A percentile compares a stretch with the other conserved stretches of the same genome.
These are phyloP conservation scores for Eunapius fragilis DNA, from an alignment of 37 sponge, comb jelly and placozoan species.

Conservation along the genomic window DNA sequence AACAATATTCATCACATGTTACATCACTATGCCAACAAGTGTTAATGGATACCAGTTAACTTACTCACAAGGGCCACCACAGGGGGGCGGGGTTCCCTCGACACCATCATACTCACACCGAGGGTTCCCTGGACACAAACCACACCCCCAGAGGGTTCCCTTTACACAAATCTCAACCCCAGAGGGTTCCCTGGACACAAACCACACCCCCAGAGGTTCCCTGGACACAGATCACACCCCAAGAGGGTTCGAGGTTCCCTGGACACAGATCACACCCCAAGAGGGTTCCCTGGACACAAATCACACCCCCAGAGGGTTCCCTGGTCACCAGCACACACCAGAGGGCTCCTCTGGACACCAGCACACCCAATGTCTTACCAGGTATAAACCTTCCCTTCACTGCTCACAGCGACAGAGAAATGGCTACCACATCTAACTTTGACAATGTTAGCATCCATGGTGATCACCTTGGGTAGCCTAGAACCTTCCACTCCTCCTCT, in stretches of 20 bases:
- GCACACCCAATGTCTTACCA: constrained; percentile 49
- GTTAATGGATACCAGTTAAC: no score
- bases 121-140: neutral
- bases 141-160: neutral
- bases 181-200: neutral
- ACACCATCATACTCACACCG: neutral
- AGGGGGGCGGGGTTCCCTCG: no score
- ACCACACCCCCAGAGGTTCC: neutral
- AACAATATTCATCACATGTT: neutral
- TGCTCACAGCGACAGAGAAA: constrained; percentile 77
- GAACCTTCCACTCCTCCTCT: constrained; percentile 57
- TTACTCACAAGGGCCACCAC: no score
- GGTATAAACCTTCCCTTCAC: constrained; percentile 74
- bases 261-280: neutral
- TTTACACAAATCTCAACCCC: neutral
- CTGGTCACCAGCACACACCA: neutral
- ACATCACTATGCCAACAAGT: no score
- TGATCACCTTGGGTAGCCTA: constrained; percentile 55
- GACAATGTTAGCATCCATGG: constrained; percentile 17
- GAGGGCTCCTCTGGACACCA: neutral
- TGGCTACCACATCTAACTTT: constrained; percentile 80
- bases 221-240: neutral
- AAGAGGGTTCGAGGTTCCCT: neutral
- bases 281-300: neutral
- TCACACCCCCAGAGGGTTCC: neutral